Base-by-base conservation (phyloP, 2,888 invertebrate genomes). In the Perizoma affinitatum region DNA sequence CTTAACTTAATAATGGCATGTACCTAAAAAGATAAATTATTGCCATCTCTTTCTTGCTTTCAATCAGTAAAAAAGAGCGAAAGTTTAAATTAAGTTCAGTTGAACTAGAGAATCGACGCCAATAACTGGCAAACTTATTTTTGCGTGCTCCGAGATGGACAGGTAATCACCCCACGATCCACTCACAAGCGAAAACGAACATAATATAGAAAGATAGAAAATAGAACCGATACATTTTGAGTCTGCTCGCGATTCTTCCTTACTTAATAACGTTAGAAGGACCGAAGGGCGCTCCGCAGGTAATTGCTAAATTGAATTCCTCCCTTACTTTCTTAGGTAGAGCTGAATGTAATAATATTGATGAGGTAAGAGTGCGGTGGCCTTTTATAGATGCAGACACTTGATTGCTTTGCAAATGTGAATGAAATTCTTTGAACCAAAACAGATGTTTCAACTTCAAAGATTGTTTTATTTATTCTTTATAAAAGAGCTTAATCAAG, bases 281-380 rank as follows among this genome's bases (percentile, higher is more conserved):
- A 62, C 65, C 55, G 63, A 66, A 66, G 63, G 74, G 77, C 70
- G 70, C 71, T 65, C 67, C 74, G 71, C 67, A 72, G 74, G 83
- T 86, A 86, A 86, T 86, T 86, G 84, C 69, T 73, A 86, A 87
- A 87, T 86, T 83, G 84, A 86, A 81, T 87, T 84, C 70, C 74
- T 72, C 72, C 75, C 73, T 72, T 72, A 74, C 69, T 74, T 70
- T 74, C 78, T 79, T 80, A 79, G 79, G 79, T 73, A 81, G 1
- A 22, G 76, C 74, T 74, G 70, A 75, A 81, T 77, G 76, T 86
- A 79, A 82, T 85, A 82, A 80, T 77, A 81, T 82, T 82, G 83
- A 84, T 76, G 73, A 80, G 76, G 76, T 84, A 79, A 79, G 41
- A 55, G 55, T 50, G 59, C 56, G 63, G 40, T 56, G 64, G 35